phyloP scores from a whole-genome alignment of 1,140 invertebrate genomes.

The Lepidurus arcticus region DNA sequence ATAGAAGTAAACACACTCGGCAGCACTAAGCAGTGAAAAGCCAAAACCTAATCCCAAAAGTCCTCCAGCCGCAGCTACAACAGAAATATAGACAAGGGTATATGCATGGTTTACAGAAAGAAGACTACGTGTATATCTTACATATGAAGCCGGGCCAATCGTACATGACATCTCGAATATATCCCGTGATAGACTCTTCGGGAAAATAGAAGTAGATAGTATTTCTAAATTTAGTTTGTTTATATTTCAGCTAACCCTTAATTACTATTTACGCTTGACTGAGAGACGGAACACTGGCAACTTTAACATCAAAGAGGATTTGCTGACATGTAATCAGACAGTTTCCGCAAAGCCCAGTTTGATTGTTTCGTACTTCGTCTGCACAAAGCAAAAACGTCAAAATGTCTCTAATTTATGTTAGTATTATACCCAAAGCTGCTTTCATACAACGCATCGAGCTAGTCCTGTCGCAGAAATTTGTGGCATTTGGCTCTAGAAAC shows the following conservation, averaged over 20 bases:
- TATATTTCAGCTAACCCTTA: neutral
- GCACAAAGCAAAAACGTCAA: neutral
- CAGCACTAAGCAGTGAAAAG: constrained; percentile 30
- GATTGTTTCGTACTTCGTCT: constrained; percentile 10
- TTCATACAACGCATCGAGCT: neutral
- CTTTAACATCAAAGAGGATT: neutral
- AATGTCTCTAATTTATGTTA: neutral
- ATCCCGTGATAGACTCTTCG: neutral
- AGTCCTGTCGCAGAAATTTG: neutral
- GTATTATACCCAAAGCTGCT: neutral
- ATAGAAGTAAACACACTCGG: constrained; percentile 30
- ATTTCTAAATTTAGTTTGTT: neutral
- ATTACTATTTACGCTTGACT: neutral
- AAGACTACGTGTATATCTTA: neutral
- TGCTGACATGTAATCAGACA: constrained; percentile 1
- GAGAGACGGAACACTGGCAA: neutral
- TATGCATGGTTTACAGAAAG: neutral
- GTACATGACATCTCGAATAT: neutral
- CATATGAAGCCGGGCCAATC: neutral
- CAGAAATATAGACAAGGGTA: neutral
- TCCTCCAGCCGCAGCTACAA: constrained; percentile 27
- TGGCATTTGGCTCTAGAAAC: neutral
- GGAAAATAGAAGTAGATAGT: neutral
- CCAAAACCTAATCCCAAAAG: constrained; percentile 33
- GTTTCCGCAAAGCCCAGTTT: neutral